These are phyloP conservation scores for Sinonovacula constricta DNA, from an alignment of 1,140 invertebrate genomes.

Conservation along the genomic window DNA sequence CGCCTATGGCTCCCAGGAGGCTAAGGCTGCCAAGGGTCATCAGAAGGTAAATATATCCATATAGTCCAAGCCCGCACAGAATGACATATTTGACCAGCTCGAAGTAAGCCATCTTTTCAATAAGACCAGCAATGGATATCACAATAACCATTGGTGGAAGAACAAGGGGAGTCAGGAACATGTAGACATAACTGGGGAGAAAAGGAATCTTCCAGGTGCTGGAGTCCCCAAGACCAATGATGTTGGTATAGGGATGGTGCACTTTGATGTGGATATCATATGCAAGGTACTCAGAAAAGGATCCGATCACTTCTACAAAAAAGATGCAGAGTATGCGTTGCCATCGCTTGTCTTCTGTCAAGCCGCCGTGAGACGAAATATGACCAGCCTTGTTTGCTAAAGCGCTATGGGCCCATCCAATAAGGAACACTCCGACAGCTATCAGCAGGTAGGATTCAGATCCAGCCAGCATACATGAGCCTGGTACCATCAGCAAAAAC, in stretches of 20 bases:
- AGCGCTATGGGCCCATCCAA: constrained; percentile 63
- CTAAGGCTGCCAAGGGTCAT: constrained; percentile 65
- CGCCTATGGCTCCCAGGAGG: constrained; percentile 54
- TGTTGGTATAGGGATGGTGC: constrained; percentile 77
- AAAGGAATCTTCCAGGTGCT: constrained; percentile 73
- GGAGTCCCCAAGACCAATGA: constrained; percentile 75
- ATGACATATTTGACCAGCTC: constrained; percentile 45
- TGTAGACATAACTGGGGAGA: constrained; percentile 69
- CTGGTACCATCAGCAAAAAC: constrained; percentile 44
- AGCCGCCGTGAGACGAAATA: constrained; percentile 61
- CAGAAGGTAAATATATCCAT: constrained; percentile 58
- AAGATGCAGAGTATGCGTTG: constrained; percentile 59
- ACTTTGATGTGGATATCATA: constrained; percentile 70
- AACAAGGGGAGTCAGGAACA: constrained; percentile 73
- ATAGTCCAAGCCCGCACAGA: constrained; percentile 58
- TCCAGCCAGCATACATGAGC: constrained; percentile 56
- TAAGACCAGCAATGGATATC: constrained; percentile 58
- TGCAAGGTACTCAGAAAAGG: constrained; percentile 66
- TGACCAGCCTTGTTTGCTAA: constrained; percentile 67
- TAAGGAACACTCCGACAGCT: constrained; percentile 56
- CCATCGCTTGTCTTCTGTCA: constrained; percentile 49
- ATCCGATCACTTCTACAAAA: constrained; percentile 67
- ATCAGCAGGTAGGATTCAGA: constrained; percentile 28
- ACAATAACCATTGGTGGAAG: constrained; percentile 67
- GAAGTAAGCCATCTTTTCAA: constrained; percentile 54